These are phyloP conservation scores for Pocota personata DNA, from an alignment of 2,888 invertebrate genomes.

Conservation along the genomic window DNA sequence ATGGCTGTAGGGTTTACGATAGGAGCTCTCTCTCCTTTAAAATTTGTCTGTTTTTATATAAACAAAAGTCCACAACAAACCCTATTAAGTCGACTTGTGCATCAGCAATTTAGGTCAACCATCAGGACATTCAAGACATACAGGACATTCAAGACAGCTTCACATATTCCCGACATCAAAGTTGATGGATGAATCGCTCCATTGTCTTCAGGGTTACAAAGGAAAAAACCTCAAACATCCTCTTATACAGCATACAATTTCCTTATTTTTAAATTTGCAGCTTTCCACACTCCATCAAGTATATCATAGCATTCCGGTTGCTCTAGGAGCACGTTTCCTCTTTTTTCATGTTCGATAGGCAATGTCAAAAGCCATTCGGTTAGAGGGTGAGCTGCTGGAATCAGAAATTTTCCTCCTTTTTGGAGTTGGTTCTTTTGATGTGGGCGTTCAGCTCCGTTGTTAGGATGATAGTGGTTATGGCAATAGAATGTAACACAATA, in stretches of 20 bases:
- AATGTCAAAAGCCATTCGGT: constrained; percentile 48
- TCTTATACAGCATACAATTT: constrained; percentile 5
- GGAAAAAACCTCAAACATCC: neutral
- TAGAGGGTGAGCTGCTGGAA: neutral
- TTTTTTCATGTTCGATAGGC: constrained; percentile 19
- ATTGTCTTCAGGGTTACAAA: constrained; percentile 5
- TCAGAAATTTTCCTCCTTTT: neutral
- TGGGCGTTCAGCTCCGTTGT: neutral
- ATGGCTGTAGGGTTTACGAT: neutral
- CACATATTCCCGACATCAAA: constrained; percentile 31
- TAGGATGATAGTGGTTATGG: constrained; percentile 1
- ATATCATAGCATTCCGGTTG: constrained; percentile 5
- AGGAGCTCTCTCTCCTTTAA: neutral
- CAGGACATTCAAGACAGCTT: constrained; percentile 15
- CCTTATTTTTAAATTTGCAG: constrained; percentile 61
- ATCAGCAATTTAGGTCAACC: constrained; percentile 50
- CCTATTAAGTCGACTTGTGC: constrained; percentile 11
- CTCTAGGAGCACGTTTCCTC: constrained; percentile 32
- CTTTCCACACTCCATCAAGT: constrained; percentile 37
- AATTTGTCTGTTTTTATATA: neutral
- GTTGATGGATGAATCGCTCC: constrained; percentile 42
- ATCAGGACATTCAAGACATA: no score
- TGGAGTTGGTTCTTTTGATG: neutral
- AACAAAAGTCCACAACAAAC: neutral
- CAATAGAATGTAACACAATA: constrained; percentile 17